Percentiles rank a stretch among this genome's conserved stretches.
These are phyloP conservation scores for Apocrypta bakeri DNA, from an alignment of 1,140 invertebrate genomes.

Conservation along the genomic window DNA sequence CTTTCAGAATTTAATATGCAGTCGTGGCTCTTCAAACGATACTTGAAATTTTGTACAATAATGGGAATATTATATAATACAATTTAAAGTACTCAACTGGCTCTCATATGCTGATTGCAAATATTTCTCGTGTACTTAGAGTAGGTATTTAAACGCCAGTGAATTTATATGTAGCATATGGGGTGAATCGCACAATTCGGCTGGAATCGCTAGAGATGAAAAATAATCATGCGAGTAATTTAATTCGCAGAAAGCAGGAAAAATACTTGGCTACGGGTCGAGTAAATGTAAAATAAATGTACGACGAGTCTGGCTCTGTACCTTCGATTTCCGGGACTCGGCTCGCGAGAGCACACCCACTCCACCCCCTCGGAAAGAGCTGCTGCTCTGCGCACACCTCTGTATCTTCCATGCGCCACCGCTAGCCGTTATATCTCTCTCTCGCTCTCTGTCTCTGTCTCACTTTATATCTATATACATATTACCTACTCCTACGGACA, in stretches of 20 bases:
- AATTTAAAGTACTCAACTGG: slow-evolving; percentile 5
- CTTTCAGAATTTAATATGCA: slow-evolving; percentile 12
- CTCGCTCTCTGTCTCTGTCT: background rate
- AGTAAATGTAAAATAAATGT: slow-evolving; percentile 49
- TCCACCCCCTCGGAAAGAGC: background rate
- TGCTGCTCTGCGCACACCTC: background rate
- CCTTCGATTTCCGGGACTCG: slow-evolving; percentile 47
- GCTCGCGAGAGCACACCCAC: background rate
- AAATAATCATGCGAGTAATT: slow-evolving; percentile 48
- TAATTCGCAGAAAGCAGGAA: slow-evolving; percentile 45
- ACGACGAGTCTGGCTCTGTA: slow-evolving; percentile 7
- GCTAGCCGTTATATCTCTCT: background rate
- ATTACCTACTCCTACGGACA: slow-evolving; percentile 69
- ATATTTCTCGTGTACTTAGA: background rate
- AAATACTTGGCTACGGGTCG: slow-evolving; percentile 41
- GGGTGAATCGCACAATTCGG: background rate
- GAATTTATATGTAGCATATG: no score
- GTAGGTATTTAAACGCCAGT: background rate
- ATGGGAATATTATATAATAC: background rate
- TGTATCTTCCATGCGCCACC: background rate
- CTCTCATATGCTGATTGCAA: slow-evolving; percentile 35
- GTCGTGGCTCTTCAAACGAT: slow-evolving; percentile 4
- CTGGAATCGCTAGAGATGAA: slow-evolving; percentile 15
- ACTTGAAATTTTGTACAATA: background rate
- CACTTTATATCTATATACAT: background rate